Evolutionary conservation across 2,113 vertebrate genomes (phyloP), one percentile per base, ranked within the genome.

Genomic region (Bucco capensis): DNA sequence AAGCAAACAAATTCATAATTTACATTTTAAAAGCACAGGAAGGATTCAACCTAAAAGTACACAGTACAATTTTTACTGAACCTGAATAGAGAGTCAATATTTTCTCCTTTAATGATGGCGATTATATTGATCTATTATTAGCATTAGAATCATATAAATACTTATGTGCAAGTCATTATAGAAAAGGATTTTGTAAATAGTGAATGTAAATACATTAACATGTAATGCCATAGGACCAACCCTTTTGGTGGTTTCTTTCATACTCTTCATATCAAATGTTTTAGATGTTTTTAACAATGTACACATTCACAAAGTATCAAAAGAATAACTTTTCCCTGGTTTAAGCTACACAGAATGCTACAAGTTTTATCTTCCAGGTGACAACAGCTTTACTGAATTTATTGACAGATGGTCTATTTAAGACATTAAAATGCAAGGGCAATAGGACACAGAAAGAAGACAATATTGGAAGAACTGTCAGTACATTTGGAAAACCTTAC

Each of bases 1-100:
- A 77, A 77, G 30, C 56, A 74, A 84, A 90, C n/a, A 86, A 84
- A 93, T 90, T 92, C 70, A 64, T 94, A 67, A 44, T 60, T 78
- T 53, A 64, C 7, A 12, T 16, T 69, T 90, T 28, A 80, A 88
- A 90, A n/a, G 19, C 49, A 74, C 38, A 80, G 76, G 17, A 81
- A 72, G 78, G 4, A 12, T 54, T 80, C 62, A 38, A 86, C 9
- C 40, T 65, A 31, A 71, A 81, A 88, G 84, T 75, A 53, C 58
- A 53, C 35, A 44, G 65, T 33, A 42, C 23, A 14, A 24, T 50
- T 89, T 86, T 87, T 60, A 84, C 66, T 10, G 5, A 82, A 84
- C 25, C 13, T 24, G 18, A 65, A 69, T 23, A 75, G 3, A 82
- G 86, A 24, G 14, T 37, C 27, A 71, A 2, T 60, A 72, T 49